phyloP scores from a whole-genome alignment of 2,113 vertebrate genomes.

The Syrmaticus mikado region DNA sequence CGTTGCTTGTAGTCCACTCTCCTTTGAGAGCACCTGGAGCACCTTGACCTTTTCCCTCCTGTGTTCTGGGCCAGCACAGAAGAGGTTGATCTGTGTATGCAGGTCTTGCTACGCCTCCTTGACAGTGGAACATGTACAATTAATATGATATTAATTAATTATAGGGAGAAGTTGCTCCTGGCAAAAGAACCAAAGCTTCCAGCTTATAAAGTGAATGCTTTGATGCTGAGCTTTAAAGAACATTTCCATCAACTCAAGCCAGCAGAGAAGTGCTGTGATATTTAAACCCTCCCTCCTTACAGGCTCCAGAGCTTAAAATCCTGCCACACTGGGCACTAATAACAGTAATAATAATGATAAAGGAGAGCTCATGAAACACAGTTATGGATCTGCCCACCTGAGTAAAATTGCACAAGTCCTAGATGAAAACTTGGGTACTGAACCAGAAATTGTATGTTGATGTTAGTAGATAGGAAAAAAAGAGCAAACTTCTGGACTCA shows the following conservation, averaged over 20 bases:
- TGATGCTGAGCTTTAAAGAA: conserved; percentile 73
- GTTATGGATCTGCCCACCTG: not conserved
- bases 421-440: not conserved
- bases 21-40: not conserved
- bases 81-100: not conserved
- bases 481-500: not conserved
- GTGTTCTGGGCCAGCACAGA: not conserved
- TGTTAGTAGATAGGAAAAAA: not conserved
- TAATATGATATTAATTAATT: conserved; percentile 76
- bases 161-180: conserved; percentile 48
- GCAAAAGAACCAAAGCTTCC: conserved; percentile 70
- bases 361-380: not conserved
- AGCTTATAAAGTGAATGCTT: conserved; percentile 75
- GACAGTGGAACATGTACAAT: conserved; percentile 63
- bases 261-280: conserved; percentile 60
- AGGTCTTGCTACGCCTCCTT: not conserved
- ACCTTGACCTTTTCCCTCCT: not conserved
- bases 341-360: not conserved
- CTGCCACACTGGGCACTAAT: not conserved
- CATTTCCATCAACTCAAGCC: conserved; percentile 63
- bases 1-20: rapidly evolving
- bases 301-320: not conserved
- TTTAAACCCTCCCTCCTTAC: not conserved
- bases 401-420: not conserved
- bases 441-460: not conserved